Evolutionary conservation across 2,888 invertebrate species (phyloP).

Genomic region (Ornithoptera priamus): DNA sequence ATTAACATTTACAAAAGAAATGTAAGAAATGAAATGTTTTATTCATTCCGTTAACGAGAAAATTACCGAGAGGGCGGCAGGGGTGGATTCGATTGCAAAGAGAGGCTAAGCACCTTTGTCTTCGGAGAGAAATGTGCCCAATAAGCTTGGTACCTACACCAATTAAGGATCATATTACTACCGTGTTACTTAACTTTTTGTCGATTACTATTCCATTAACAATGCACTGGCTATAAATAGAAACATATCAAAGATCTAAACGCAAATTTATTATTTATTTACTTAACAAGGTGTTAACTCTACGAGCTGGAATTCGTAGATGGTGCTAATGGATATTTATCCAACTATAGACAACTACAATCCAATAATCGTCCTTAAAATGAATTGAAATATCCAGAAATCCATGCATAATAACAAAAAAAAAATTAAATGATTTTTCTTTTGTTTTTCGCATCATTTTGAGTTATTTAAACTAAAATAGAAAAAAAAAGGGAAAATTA

Average conservation of each 20-base stretch:
- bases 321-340: too few species aligned
- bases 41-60: constrained; percentile 79
- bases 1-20: constrained; percentile 79
- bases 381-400: too few species aligned
- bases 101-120: constrained; percentile 70
- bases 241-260: not conserved
- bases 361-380: too few species aligned
- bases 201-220: constrained; percentile 1
- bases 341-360: too few species aligned
- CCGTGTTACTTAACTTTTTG: constrained; percentile 2
- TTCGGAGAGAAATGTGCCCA: constrained; percentile 71
- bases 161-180: constrained; percentile 52
- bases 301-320: too few species aligned
- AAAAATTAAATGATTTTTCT: too few species aligned
- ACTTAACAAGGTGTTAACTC: too few species aligned
- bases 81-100: constrained; percentile 74
- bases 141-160: constrained; percentile 69
- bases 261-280: too few species aligned
- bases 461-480: not conserved
- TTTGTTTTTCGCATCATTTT: too few species aligned
- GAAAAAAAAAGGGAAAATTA: not conserved
- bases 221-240: not conserved
- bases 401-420: too few species aligned
- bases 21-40: constrained; percentile 79
- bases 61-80: constrained; percentile 75